phyloP scores from a whole-genome alignment of 2,888 invertebrate species.

The Flabesymbios commensalis region DNA sequence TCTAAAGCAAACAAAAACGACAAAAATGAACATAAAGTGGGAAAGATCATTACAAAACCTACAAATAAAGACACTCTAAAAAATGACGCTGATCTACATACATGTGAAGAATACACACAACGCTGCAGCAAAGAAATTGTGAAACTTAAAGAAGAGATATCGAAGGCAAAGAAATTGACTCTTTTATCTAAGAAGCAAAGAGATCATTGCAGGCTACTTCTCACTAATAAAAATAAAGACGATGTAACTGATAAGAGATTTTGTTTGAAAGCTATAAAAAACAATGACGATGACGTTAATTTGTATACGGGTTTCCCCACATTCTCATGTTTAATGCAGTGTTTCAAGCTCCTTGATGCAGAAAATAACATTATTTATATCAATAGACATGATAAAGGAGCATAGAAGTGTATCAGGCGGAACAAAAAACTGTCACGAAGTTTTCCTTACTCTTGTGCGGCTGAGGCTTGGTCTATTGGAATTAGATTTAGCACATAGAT shows the following conservation, averaged over 20 bases:
- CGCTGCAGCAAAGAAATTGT: no score
- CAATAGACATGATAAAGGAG: no score
- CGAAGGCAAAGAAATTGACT: neutral
- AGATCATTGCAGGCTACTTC: neutral
- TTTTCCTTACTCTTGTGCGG: constrained; percentile 2
- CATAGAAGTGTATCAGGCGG: no score
- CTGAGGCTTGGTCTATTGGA: constrained; percentile 1
- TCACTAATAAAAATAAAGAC: neutral
- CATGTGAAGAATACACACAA: no score
- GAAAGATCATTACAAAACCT: no score
- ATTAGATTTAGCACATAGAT: constrained; percentile 4
- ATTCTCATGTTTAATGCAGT: neutral
- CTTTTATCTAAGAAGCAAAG: neutral
- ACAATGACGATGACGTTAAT: neutral
- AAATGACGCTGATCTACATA: no score
- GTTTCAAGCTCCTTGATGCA: constrained; percentile 4
- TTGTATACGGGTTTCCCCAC: constrained; percentile 6
- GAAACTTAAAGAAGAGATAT: neutral
- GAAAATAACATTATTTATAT: constrained; percentile 8
- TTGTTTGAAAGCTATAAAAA: neutral
- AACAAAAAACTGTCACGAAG: no score
- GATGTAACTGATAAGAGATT: neutral
- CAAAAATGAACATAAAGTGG: no score
- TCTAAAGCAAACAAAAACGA: neutral
- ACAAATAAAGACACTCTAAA: no score